Conservation (phyloP, 2,888 invertebrate genomes). For the Bruchidius siliquastri region DNA sequence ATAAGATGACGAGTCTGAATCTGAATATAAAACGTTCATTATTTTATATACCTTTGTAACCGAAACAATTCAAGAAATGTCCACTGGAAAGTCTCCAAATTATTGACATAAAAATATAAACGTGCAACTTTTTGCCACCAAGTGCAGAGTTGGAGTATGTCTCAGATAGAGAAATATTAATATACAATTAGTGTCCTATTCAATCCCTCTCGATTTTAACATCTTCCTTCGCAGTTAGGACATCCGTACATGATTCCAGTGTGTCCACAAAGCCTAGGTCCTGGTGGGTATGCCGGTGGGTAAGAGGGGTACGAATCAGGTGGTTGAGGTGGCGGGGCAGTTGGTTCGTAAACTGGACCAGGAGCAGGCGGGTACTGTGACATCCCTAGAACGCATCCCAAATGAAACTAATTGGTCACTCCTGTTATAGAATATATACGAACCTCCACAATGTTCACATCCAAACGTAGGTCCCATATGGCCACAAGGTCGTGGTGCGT, state of each 20-base stretch:
- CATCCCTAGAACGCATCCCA: not conserved
- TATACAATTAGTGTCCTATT: too few species aligned
- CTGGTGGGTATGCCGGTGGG: not conserved
- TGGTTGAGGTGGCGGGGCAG: not conserved
- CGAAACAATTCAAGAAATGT: too few species aligned
- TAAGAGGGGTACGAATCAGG: not conserved
- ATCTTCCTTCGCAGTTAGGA: not conserved
- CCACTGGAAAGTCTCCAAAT: too few species aligned
- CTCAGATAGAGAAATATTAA: too few species aligned
- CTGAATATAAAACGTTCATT: too few species aligned
- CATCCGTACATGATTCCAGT: not conserved
- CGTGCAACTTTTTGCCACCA: too few species aligned
- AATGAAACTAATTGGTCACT: too few species aligned
- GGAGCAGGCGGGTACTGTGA: not conserved
- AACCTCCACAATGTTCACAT: not conserved
- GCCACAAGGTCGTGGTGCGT: not conserved
- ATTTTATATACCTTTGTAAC: too few species aligned
- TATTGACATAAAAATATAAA: too few species aligned
- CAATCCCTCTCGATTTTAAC: not conserved
- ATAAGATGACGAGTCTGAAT: too few species aligned
- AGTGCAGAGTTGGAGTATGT: too few species aligned
- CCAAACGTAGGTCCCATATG: not conserved
- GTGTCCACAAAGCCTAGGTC: not conserved
- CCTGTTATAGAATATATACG: too few species aligned
- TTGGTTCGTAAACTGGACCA: not conserved